phyloP scores from a whole-genome alignment of 2,888 invertebrate species.

The Tineola bisselliella region DNA sequence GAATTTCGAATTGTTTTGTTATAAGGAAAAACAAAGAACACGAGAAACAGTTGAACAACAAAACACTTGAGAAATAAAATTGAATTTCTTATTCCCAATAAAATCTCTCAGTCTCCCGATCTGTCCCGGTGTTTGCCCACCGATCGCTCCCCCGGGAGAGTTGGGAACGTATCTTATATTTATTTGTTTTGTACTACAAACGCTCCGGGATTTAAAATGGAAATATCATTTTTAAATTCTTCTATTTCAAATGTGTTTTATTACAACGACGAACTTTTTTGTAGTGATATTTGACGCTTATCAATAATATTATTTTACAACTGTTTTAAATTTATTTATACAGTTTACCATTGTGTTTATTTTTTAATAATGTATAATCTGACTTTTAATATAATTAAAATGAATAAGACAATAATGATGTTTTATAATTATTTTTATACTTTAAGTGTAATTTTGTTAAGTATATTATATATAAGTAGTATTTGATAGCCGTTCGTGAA shows the following conservation, averaged over 20 bases:
- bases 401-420: too few relatives aligned
- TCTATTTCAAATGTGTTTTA: not conserved
- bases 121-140: conserved; percentile 44
- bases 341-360: too few relatives aligned
- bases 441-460: too few relatives aligned
- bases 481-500: too few relatives aligned
- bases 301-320: too few relatives aligned
- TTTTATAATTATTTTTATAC: too few relatives aligned
- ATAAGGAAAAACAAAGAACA: not conserved
- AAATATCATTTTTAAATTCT: conserved; percentile 5
- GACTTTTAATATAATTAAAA: too few relatives aligned
- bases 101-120: not conserved
- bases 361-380: too few relatives aligned
- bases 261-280: not conserved
- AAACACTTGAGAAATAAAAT: not conserved
- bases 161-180: not conserved
- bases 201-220: not conserved
- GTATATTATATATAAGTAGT: too few relatives aligned
- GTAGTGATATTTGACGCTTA: too few relatives aligned
- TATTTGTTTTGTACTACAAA: not conserved
- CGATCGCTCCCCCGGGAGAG: conserved; percentile 55
- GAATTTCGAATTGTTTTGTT: too few relatives aligned
- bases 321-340: too few relatives aligned
- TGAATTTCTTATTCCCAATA: not conserved
- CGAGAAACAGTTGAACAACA: not conserved